These are phyloP conservation scores for Copidosoma floridanum DNA, from an alignment of 1,140 invertebrate genomes.

Conservation along the genomic window DNA sequence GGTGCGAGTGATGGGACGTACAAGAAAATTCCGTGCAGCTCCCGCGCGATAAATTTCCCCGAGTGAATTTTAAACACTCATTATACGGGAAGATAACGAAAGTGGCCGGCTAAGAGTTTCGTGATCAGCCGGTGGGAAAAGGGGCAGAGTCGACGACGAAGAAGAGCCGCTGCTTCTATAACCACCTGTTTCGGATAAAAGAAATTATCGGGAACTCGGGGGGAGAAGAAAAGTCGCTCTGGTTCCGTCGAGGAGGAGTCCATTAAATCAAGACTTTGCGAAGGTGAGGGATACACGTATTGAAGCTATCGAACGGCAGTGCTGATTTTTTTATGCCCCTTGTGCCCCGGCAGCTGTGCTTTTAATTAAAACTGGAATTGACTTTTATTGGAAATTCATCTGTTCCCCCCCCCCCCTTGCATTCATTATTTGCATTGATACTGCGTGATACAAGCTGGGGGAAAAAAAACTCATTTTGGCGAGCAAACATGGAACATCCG, in stretches of 20 bases:
- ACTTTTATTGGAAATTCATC: neutral
- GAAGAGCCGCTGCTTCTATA: neutral
- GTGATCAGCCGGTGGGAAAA: neutral
- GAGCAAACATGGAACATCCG: no score
- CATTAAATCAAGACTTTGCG: constrained; percentile 25
- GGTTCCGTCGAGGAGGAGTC: constrained; percentile 7
- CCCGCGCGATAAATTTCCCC: neutral
- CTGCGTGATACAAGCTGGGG: no score
- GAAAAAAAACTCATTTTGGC: no score
- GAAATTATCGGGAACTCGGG: constrained; percentile 1
- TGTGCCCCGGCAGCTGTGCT: no score
- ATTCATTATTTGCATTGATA: no score
- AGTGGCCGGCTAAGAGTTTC: neutral
- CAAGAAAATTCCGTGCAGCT: no score
- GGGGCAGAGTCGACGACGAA: neutral
- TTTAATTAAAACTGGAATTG: constrained; percentile 24
- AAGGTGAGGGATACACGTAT: no score
- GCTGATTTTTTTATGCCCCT: constrained; percentile 23
- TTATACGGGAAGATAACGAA: neutral
- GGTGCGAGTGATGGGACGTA: no score
- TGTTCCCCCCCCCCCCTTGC: no score
- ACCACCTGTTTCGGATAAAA: neutral
- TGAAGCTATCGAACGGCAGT: constrained; percentile 1
- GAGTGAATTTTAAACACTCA: constrained; percentile 6
- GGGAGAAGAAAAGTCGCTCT: constrained; percentile 1